Percentiles rank a stretch among this genome's conserved stretches.
These are phyloP conservation scores for Sylvilagus bachmani DNA, from an alignment of 2,113 vertebrate genomes.

Conservation along the genomic window DNA sequence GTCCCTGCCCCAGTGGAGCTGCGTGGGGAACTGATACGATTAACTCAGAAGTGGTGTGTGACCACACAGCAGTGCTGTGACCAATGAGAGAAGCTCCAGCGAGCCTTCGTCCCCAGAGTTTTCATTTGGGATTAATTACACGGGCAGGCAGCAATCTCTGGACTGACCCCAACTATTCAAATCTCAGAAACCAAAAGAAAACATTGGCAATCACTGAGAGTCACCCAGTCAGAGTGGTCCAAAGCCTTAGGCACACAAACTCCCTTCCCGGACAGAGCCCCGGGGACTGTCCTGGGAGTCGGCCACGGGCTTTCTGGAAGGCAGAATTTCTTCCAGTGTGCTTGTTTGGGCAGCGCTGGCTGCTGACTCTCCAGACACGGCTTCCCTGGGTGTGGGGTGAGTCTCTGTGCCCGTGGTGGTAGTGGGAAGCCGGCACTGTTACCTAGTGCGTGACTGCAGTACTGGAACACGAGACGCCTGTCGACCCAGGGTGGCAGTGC, in stretches of 20 bases:
- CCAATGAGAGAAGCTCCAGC: background rate
- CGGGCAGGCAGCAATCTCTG: background rate
- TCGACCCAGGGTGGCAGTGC: no score
- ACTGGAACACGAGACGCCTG: background rate
- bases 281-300: background rate
- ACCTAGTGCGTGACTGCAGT: background rate
- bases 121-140: background rate
- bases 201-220: background rate
- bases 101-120: background rate
- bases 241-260: background rate
- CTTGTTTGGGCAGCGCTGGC: background rate
- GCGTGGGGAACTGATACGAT: background rate
- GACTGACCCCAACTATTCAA: background rate
- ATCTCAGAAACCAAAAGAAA: fast-evolving
- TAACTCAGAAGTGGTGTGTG: background rate
- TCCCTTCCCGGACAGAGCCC: background rate
- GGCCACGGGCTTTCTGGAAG: background rate
- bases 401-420: no score
- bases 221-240: background rate
- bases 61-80: no score
- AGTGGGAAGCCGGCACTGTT: no score
- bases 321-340: background rate
- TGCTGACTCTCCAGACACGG: background rate
- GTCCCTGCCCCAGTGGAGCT: background rate
- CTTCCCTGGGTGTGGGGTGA: background rate